Conservation (phyloP, 2,888 invertebrate species). For the Melitaea athalia region DNA sequence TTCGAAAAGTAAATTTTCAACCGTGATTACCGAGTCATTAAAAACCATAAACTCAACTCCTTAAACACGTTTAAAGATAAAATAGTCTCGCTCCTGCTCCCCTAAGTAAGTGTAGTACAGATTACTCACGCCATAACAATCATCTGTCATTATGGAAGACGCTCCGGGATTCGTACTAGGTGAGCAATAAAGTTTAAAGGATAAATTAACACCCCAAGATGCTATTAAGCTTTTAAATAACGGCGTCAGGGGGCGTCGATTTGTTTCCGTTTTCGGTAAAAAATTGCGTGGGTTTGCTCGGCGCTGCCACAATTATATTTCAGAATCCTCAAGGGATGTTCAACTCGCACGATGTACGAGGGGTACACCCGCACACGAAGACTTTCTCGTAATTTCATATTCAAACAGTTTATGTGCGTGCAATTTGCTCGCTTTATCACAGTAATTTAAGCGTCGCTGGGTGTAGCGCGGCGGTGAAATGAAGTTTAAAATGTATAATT, state of each 20-base stretch:
- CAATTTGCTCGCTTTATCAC: constrained; percentile 20
- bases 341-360: not conserved
- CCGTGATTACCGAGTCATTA: constrained; percentile 3
- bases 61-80: constrained; percentile 13
- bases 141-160: constrained; percentile 11
- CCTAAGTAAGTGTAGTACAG: not conserved
- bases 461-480: constrained; percentile 12
- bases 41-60: constrained; percentile 8
- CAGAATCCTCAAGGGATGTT: constrained; percentile 15
- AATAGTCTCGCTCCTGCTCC: not conserved
- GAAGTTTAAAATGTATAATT: constrained; percentile 22
- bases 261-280: constrained; percentile 15
- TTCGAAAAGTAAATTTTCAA: not conserved
- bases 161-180: not conserved
- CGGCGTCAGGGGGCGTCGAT: constrained; percentile 5
- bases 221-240: constrained; percentile 12
- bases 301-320: constrained; percentile 21
- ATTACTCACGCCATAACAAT: constrained; percentile 7
- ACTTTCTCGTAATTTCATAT: constrained; percentile 16
- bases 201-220: constrained; percentile 10
- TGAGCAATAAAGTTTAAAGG: not conserved
- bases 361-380: not conserved
- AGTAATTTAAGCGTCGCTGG: constrained; percentile 18
- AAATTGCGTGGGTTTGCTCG: constrained; percentile 5
- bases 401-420: constrained; percentile 21